Evolutionary conservation across 2,888 invertebrate species (phyloP).

Genomic region (Lapara coniferarum): DNA sequence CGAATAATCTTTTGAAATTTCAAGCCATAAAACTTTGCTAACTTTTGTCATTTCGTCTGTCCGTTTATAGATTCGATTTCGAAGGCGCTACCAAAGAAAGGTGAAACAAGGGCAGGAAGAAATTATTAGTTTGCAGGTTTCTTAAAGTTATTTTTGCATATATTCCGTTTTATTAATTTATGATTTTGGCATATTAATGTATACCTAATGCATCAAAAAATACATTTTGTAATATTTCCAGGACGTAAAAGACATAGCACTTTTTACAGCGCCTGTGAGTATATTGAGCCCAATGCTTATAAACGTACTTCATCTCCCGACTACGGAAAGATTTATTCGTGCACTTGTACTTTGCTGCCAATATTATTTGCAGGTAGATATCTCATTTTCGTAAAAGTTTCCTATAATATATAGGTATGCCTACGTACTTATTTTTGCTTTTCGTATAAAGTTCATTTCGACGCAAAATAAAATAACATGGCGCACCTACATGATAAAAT

Average conservation of each 20-base stretch:
- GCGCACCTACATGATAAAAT: not conserved
- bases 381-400: constrained; percentile 24
- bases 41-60: constrained; percentile 18
- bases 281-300: constrained; percentile 84
- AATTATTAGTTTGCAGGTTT: constrained; percentile 80
- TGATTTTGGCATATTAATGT: no score
- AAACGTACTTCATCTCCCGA: constrained; percentile 82
- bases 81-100: constrained; percentile 84
- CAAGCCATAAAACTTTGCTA: not conserved
- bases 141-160: not conserved
- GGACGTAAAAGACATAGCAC: constrained; percentile 80
- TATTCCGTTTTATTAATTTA: not conserved
- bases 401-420: constrained; percentile 7
- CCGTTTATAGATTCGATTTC: constrained; percentile 80
- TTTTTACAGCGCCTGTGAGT: constrained; percentile 80
- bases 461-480: constrained; percentile 3
- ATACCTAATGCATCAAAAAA: no score
- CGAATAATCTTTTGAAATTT: not conserved
- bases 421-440: not conserved
- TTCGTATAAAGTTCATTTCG: constrained; percentile 23
- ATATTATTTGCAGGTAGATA: constrained; percentile 86
- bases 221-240: constrained; percentile 42
- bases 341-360: constrained; percentile 86
- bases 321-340: constrained; percentile 85
- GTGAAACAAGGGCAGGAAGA: constrained; percentile 78